phyloP scores from a whole-genome alignment of 2,888 invertebrate species.

The Cephus rjabovi region DNA sequence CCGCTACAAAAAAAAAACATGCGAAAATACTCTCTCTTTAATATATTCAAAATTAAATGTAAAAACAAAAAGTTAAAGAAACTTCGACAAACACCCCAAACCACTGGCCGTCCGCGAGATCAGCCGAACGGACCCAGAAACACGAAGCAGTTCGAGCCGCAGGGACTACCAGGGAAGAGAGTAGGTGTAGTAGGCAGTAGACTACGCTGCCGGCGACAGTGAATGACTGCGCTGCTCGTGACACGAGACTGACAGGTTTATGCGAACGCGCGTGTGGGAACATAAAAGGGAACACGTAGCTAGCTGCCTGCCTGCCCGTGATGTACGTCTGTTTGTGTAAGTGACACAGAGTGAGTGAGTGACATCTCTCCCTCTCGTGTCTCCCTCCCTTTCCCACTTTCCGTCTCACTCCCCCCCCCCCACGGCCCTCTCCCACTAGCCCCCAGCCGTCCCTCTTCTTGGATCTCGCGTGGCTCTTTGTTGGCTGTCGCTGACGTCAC shows the following conservation, averaged over 20 bases:
- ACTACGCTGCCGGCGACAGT: conserved; percentile 56
- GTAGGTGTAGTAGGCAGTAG: too few relatives aligned
- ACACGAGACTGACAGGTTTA: conserved; percentile 67
- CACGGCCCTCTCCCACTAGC: conserved; percentile 25
- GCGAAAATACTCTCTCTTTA: too few relatives aligned
- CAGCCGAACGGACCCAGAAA: too few relatives aligned
- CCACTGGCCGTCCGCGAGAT: too few relatives aligned
- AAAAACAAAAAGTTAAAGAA: background rate
- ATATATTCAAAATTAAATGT: too few relatives aligned
- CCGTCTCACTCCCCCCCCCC: conserved; percentile 7
- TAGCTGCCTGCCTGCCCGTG: conserved; percentile 54
- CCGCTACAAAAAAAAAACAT: too few relatives aligned
- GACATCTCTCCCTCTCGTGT: conserved; percentile 51
- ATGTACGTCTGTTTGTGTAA: conserved; percentile 67
- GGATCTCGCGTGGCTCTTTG: conserved; percentile 31
- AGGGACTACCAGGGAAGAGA: too few relatives aligned
- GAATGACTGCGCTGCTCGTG: conserved; percentile 65
- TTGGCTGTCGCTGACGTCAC: conserved; percentile 49
- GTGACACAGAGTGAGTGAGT: conserved; percentile 64
- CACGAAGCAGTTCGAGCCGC: too few relatives aligned
- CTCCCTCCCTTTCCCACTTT: conserved; percentile 12
- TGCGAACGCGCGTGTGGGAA: conserved; percentile 63
- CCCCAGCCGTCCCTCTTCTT: conserved; percentile 25
- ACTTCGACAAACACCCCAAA: too few relatives aligned
- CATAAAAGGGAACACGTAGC: conserved; percentile 62